phyloP scores from a whole-genome alignment of 1,140 invertebrate genomes.

The Hylaeus volcanicus region DNA sequence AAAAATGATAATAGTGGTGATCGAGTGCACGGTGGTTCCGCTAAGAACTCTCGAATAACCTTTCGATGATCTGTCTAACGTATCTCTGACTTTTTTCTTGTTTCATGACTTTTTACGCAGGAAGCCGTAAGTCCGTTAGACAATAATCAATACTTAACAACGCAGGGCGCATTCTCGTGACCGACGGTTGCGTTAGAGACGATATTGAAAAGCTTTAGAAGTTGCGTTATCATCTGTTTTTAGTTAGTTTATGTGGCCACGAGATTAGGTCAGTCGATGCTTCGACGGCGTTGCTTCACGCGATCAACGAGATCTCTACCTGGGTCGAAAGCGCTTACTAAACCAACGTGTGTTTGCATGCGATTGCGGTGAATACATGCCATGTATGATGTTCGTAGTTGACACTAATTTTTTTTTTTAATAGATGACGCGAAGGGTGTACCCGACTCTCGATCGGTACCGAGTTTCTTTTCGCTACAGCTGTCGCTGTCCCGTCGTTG shows the following conservation, averaged over 20 bases:
- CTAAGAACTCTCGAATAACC: conserved; percentile 39
- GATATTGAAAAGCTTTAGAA: conserved; percentile 54
- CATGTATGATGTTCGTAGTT: conserved; percentile 33
- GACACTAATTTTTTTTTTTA: conserved; percentile 34
- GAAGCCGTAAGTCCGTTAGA: conserved; percentile 85
- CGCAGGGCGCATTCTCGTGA: conserved; percentile 56
- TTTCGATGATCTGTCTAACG: conserved; percentile 56
- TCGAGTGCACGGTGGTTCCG: conserved; percentile 60
- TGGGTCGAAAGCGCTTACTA: conserved; percentile 47
- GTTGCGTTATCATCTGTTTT: conserved; percentile 52
- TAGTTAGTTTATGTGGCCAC: conserved; percentile 50
- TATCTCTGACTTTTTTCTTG: conserved; percentile 67
- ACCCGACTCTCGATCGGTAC: background rate
- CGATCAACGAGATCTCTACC: conserved; percentile 49
- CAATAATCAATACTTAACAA: conserved; percentile 50
- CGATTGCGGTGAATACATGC: conserved; percentile 33
- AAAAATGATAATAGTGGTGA: conserved; percentile 36
- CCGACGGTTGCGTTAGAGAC: conserved; percentile 82
- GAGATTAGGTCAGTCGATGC: conserved; percentile 50
- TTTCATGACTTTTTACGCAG: conserved; percentile 79
- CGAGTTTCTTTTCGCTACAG: conserved; percentile 33
- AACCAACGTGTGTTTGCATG: conserved; percentile 54
- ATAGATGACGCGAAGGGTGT: conserved; percentile 21
- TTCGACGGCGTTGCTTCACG: conserved; percentile 55
- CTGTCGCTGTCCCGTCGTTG: conserved; percentile 22